These are phyloP conservation scores for Venturia canescens DNA, from an alignment of 1,140 invertebrate genomes.

Conservation along the genomic window DNA sequence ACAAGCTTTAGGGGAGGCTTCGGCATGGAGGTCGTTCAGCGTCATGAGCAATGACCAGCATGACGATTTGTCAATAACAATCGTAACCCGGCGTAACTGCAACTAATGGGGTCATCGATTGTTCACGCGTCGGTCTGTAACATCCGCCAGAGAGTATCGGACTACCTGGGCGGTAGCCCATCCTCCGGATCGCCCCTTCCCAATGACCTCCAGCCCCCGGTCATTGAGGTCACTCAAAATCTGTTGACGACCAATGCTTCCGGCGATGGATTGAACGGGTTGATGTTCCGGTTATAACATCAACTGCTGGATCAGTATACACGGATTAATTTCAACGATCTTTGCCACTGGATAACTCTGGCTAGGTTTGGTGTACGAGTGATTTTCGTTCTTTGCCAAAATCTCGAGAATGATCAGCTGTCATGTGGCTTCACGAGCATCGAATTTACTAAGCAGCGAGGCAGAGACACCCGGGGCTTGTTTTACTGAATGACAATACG, in stretches of 20 bases:
- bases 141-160: slow-evolving; percentile 41
- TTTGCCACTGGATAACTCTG: neutral
- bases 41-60: slow-evolving; percentile 65
- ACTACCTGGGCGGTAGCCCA: slow-evolving; percentile 3
- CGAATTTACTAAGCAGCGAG: neutral
- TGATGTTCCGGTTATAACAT: neutral
- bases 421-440: neutral
- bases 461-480: slow-evolving; percentile 41
- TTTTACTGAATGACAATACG: slow-evolving; percentile 54
- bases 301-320: too few species aligned
- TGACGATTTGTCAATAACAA: slow-evolving; percentile 70
- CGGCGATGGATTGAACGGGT: neutral
- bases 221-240: neutral
- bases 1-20: neutral
- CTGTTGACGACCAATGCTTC: neutral
- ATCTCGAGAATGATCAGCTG: neutral
- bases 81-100: slow-evolving; percentile 61
- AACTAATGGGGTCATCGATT: slow-evolving; percentile 67
- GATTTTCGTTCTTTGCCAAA: neutral
- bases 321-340: neutral
- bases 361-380: neutral
- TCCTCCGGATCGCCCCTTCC: slow-evolving; percentile 24
- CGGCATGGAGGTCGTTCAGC: slow-evolving; percentile 54
- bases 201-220: neutral
- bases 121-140: slow-evolving; percentile 47